These are phyloP conservation scores for Drosophila sulfurigaster DNA, from an alignment of 1,140 invertebrate genomes.

Conservation along the genomic window DNA sequence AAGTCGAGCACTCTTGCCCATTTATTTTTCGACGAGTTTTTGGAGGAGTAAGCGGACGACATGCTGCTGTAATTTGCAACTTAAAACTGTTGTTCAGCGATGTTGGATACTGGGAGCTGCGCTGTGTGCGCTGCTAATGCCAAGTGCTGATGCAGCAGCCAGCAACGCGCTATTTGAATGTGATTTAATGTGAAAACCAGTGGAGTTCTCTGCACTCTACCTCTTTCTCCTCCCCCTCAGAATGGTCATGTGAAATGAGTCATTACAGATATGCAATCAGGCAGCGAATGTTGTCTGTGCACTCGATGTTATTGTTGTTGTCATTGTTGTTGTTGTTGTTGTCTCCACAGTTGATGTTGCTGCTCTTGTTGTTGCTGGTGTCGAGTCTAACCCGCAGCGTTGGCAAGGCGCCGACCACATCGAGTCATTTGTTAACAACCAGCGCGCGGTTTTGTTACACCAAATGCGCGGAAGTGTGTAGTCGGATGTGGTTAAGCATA, in stretches of 20 bases:
- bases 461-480: slow-evolving; percentile 83
- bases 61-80: slow-evolving; percentile 66
- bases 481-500: slow-evolving; percentile 82
- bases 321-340: slow-evolving; percentile 1
- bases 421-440: slow-evolving; percentile 82
- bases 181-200: slow-evolving; percentile 58
- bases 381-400: slow-evolving; percentile 34
- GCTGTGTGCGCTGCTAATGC: slow-evolving; percentile 35
- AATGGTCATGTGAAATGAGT: slow-evolving; percentile 78
- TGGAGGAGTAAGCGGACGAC: neutral
- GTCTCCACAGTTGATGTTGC: neutral
- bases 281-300: slow-evolving; percentile 35
- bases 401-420: slow-evolving; percentile 59
- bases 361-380: slow-evolving; percentile 19
- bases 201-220: neutral
- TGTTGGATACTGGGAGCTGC: slow-evolving; percentile 4
- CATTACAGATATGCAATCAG: slow-evolving; percentile 72
- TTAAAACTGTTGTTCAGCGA: slow-evolving; percentile 61
- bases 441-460: slow-evolving; percentile 78
- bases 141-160: slow-evolving; percentile 55
- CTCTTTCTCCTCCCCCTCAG: neutral
- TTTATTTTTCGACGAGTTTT: no score
- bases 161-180: slow-evolving; percentile 46
- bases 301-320: slow-evolving; percentile 10
- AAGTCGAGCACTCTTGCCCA: no score